Percentiles rank a stretch among this genome's conserved stretches.
These are phyloP conservation scores for Gymnoscopelus microlampas DNA, from an alignment of 2,797 vertebrate species.

Conservation along the genomic window DNA sequence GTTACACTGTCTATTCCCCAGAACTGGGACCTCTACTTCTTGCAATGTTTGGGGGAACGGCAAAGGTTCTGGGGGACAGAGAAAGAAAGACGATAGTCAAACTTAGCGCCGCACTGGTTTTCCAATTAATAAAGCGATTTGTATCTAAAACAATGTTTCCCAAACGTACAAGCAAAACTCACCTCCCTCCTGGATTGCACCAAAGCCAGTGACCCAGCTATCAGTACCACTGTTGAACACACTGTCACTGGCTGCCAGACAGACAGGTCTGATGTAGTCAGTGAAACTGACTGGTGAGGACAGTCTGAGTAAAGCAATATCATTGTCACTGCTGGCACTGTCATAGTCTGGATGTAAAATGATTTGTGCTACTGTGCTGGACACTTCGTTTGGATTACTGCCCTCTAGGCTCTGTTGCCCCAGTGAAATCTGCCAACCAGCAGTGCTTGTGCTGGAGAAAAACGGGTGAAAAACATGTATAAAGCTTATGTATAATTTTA, in stretches of 20 bases:
- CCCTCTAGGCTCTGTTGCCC: constrained; percentile 49
- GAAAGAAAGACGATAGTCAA: background rate
- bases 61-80: constrained; percentile 45
- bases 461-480: background rate
- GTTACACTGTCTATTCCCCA: constrained; percentile 67
- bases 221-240: constrained; percentile 60
- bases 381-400: constrained; percentile 43
- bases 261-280: constrained; percentile 80
- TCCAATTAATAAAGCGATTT: too few relatives aligned
- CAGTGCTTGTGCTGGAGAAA: background rate
- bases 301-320: constrained; percentile 74
- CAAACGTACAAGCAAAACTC: background rate
- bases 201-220: constrained; percentile 75
- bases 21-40: constrained; percentile 66
- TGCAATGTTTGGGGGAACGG: constrained; percentile 57
- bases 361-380: constrained; percentile 25
- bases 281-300: constrained; percentile 67
- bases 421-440: constrained; percentile 36
- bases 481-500: too few relatives aligned
- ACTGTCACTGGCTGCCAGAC: constrained; percentile 75
- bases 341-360: constrained; percentile 60
- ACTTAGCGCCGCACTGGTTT: too few relatives aligned
- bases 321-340: constrained; percentile 35
- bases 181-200: constrained; percentile 57
- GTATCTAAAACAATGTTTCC: background rate